Base-by-base conservation (phyloP, 1,140 invertebrate species). In the Meloidogyne exigua region DNA sequence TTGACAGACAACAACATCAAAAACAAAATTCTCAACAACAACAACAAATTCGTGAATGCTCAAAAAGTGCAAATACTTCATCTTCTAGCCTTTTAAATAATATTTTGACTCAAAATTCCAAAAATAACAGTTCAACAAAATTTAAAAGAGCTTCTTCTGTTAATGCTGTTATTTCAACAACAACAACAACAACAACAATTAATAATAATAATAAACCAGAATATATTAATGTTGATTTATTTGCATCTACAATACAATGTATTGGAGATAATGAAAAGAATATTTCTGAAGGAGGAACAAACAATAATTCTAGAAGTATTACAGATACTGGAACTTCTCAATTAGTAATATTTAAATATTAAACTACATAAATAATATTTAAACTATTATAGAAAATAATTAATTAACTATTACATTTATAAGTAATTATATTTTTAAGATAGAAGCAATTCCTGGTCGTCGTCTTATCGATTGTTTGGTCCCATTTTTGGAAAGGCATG, bases 391-490 rank as follows among this genome's bases (percentile, higher is more conserved):
- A n/a, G n/a, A n/a, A n/a, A n/a, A n/a, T n/a, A n/a, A n/a, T n/a
- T n/a, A n/a, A n/a, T n/a, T n/a, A n/a, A n/a, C n/a, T n/a, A n/a
- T n/a, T 32, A 32, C 7, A 32, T 32, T 2, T 32, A 32, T 32
- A 32, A 32, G 28, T 32, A 3, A 32, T 32, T 32, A 32, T 32
- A 32, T 32, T 3, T 32, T 32, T 32, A 32, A 78, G 76, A 72
- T 79, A 18, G 77, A 79, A 67, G 77, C 69, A 13, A 65, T 80
- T 15, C 77, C 78, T 18, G 77, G 77, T 18, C 64, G 68, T 15
- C 81, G 69, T 39, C 63, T 79, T 13, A 36, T 57, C 21, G 77
- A 79, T n/a, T 68, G 67, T 49, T 57, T 79, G 32, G 77, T 23
- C 7, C 79, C 75, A 28, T 79, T 79, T 62, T 75, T 79, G 2